Evolutionary conservation across 2,797 vertebrate species (phyloP).

Genomic region (Phalanger gymnotis): DNA sequence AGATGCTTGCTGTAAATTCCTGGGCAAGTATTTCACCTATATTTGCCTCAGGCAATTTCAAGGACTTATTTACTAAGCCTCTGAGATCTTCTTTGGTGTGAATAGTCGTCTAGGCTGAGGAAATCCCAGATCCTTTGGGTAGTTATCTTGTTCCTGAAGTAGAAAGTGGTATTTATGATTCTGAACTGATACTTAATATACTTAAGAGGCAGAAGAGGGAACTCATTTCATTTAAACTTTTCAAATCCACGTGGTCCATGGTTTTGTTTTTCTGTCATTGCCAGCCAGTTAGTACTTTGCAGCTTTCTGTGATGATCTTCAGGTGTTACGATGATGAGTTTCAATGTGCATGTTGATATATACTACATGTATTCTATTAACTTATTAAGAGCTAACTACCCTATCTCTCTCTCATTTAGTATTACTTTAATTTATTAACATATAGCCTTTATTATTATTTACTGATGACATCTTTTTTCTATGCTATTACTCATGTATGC

Average conservation of each 20-base stretch:
- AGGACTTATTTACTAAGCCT: background rate
- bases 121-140: background rate
- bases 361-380: no score
- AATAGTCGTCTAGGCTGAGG: background rate
- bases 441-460: background rate
- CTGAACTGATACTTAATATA: background rate
- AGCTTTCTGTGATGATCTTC: rapidly evolving
- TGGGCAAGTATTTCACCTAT: background rate
- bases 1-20: background rate
- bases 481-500: background rate
- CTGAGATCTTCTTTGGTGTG: background rate
- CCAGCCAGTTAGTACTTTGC: rapidly evolving
- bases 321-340: rapidly evolving
- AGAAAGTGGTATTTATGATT: background rate
- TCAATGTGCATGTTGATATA: background rate
- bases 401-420: background rate
- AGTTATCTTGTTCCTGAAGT: background rate
- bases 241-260: rapidly evolving
- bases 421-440: background rate
- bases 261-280: background rate
- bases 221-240: background rate
- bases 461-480: background rate
- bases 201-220: background rate
- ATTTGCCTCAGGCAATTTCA: background rate
- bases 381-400: background rate